phyloP scores from a whole-genome alignment of 2,113 vertebrate species.

The Mustela nigripes region DNA sequence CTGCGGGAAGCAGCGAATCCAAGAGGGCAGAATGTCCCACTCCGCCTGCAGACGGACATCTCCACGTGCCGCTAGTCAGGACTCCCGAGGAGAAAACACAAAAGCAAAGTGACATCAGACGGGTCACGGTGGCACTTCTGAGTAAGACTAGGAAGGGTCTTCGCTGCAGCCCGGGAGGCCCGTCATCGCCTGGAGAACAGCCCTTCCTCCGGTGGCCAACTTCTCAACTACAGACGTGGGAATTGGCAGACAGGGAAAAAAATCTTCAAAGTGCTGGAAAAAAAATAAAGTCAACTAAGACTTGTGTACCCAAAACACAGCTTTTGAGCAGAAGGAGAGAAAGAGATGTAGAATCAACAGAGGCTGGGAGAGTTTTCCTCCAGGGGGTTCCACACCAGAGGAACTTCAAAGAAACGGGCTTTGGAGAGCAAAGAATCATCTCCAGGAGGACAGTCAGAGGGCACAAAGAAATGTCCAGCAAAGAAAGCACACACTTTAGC shows the following conservation, averaged over 20 bases:
- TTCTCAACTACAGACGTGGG: background rate
- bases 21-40: background rate
- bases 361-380: too few relatives aligned
- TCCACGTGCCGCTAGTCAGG: rapidly evolving
- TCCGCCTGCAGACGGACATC: background rate
- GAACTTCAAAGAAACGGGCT: background rate
- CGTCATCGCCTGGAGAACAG: background rate
- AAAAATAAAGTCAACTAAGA: background rate
- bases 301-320: background rate
- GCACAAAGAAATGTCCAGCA: background rate
- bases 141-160: background rate
- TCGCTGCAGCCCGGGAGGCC: background rate
- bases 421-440: background rate
- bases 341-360: background rate
- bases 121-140: rapidly evolving
- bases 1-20: too few relatives aligned
- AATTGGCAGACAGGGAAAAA: background rate
- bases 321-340: background rate
- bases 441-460: background rate
- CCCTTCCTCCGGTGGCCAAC: background rate
- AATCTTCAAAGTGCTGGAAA: background rate
- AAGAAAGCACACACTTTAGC: background rate
- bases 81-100: background rate
- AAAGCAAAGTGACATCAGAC: too few relatives aligned
- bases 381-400: background rate